Conservation (phyloP, 2,888 invertebrate species). For the Stictocephala bisonia region DNA sequence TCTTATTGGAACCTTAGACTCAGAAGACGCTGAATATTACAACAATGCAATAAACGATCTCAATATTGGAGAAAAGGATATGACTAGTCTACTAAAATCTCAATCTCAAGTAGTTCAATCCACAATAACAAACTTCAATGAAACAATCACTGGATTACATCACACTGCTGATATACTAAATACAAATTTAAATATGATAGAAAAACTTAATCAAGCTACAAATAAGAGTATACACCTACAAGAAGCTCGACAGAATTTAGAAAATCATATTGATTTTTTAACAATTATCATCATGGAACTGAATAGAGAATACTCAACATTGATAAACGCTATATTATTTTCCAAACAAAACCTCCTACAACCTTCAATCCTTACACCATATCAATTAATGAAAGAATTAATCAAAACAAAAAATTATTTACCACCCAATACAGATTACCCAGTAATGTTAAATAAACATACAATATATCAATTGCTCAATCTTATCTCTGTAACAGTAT, state of each 20-base stretch:
- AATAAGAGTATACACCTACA: not conserved
- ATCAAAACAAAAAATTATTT: not conserved
- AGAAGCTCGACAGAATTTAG: not conserved
- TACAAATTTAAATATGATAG: not conserved
- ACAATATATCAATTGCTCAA: not conserved
- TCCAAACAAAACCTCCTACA: slow-evolving; percentile 7
- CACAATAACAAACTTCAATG: slow-evolving; percentile 14
- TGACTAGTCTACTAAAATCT: not conserved
- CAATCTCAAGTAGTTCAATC: slow-evolving; percentile 1
- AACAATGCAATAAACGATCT: slow-evolving; percentile 1
- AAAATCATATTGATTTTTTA: not conserved
- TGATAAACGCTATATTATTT: not conserved
- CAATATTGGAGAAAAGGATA: not conserved
- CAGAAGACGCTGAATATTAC: not conserved
- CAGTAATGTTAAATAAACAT: not conserved
- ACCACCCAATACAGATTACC: not conserved
- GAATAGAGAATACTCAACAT: not conserved
- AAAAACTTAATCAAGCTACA: not conserved
- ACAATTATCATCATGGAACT: not conserved
- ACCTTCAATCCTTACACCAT: not conserved
- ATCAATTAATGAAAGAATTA: not conserved
- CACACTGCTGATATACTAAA: not conserved
- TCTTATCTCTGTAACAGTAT: not conserved
- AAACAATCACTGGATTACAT: not conserved
- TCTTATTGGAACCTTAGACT: too few species aligned